Evolutionary conservation across 2,113 vertebrate genomes (phyloP).

Genomic region (Lophotis ruficrista): DNA sequence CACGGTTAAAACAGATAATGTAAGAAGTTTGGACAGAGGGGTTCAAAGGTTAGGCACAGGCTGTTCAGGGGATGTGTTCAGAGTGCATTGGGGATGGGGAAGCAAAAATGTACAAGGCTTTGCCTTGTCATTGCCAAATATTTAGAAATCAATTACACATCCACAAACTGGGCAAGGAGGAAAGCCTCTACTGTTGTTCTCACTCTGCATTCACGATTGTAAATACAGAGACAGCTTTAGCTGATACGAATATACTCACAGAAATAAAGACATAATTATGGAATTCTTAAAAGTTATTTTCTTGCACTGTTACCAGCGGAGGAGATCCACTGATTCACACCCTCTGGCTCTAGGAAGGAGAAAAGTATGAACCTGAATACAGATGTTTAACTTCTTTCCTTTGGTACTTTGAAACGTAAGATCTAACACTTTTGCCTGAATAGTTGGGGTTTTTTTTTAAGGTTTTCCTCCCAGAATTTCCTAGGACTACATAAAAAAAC

Average conservation of each 20-base stretch:
- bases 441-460: background rate
- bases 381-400: background rate
- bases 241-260: background rate
- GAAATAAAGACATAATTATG: background rate
- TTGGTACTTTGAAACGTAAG: background rate
- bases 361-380: background rate
- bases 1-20: conserved; percentile 51
- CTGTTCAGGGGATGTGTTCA: conserved; percentile 43
- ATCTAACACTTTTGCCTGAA: background rate
- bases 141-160: background rate
- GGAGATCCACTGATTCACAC: background rate
- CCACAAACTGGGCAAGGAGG: background rate
- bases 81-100: background rate
- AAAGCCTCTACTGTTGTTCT: background rate
- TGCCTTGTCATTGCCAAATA: background rate
- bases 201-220: background rate
- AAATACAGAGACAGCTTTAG: background rate
- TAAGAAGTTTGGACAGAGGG: conserved; percentile 28
- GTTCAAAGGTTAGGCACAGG: conserved; percentile 60
- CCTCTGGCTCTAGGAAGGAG: background rate
- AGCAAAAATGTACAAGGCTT: background rate
- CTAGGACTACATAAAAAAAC: background rate
- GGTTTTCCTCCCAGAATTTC: background rate
- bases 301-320: background rate
- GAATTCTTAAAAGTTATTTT: background rate